phyloP scores from a whole-genome alignment of 2,113 vertebrate genomes.

The Nyctibius bracteatus region DNA sequence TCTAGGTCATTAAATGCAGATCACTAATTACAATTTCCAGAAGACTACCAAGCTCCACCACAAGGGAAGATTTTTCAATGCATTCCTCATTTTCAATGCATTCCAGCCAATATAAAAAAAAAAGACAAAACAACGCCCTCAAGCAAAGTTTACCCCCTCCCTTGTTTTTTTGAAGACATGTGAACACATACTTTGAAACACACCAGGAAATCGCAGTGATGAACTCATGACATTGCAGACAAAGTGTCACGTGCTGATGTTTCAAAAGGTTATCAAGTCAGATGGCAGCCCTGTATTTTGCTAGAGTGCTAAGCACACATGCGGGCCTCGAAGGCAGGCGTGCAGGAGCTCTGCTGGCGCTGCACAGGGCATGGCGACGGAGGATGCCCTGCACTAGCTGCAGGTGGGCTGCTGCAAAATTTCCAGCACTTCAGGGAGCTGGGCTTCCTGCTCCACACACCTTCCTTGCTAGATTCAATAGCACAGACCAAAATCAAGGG shows the following conservation, averaged over 20 bases:
- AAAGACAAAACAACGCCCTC: background rate
- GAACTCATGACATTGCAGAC: background rate
- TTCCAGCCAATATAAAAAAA: background rate
- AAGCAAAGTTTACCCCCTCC: background rate
- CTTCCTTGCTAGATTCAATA: background rate
- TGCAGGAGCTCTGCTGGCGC: background rate
- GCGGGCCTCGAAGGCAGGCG: no score
- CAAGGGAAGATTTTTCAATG: background rate
- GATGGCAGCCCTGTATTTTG: background rate
- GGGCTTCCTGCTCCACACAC: background rate
- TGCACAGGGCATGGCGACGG: fast-evolving
- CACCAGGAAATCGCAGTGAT: background rate
- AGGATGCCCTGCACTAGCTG: background rate
- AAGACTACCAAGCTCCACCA: background rate
- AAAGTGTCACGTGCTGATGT: background rate
- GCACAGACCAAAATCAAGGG: background rate
- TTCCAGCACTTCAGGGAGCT: background rate
- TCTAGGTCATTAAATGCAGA: background rate
- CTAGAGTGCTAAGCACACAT: fast-evolving
- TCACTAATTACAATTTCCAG: background rate
- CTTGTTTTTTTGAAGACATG: background rate
- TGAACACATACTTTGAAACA: background rate
- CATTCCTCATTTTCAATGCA: background rate
- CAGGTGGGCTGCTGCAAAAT: background rate
- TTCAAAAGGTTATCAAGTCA: background rate